These are phyloP conservation scores for Cryptoleucopteryx plumbea DNA, from an alignment of 2,113 vertebrate genomes.

Conservation along the genomic window DNA sequence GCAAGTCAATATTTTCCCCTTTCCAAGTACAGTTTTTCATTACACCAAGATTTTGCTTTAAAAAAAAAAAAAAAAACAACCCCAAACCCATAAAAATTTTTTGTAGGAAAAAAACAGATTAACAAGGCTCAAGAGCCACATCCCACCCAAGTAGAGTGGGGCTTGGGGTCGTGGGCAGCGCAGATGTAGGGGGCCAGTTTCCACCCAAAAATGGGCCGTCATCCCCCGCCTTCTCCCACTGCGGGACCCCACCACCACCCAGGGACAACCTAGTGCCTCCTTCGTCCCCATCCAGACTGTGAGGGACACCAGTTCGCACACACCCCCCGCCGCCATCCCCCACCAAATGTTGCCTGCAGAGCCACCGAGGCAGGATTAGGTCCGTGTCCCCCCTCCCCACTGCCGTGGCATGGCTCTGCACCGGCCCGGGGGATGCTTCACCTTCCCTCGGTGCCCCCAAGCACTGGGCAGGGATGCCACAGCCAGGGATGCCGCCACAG, in stretches of 20 bases:
- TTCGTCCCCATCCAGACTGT: rapidly evolving
- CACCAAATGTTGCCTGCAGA: not conserved
- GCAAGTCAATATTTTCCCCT: not conserved
- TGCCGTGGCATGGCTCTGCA: too few relatives aligned
- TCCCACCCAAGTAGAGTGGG: not conserved
- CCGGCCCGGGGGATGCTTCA: too few relatives aligned
- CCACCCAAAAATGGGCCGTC: not conserved
- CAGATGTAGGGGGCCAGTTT: not conserved
- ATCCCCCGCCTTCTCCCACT: not conserved
- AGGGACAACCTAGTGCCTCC: not conserved
- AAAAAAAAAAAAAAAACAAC: too few relatives aligned
- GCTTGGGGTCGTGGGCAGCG: not conserved
- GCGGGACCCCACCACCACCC: rapidly evolving
- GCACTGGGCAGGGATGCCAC: too few relatives aligned
- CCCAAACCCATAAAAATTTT: too few relatives aligned
- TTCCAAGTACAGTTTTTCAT: not conserved
- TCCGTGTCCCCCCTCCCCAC: too few relatives aligned
- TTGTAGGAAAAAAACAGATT: not conserved
- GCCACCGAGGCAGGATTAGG: not conserved
- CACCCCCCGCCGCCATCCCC: rapidly evolving
- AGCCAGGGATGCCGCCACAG: too few relatives aligned
- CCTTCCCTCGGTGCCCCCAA: too few relatives aligned
- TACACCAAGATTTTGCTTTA: not conserved
- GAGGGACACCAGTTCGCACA: rapidly evolving
- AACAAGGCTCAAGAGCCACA: not conserved